Evolutionary conservation across 2,797 vertebrate genomes (phyloP).

Genomic region (Melopsittacus undulatus): DNA sequence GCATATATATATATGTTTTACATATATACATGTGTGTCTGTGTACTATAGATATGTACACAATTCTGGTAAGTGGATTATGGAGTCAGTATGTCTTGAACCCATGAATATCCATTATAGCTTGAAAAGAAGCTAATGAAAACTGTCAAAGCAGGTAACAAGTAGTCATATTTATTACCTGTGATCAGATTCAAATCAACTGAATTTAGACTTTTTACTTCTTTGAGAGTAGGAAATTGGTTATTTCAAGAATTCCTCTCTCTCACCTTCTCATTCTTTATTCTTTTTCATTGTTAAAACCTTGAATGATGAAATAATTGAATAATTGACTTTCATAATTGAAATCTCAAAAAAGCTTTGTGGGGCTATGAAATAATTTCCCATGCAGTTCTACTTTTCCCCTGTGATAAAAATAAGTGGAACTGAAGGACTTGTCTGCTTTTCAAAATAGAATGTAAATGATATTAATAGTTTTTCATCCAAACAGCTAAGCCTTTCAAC

Average conservation of each 20-base stretch:
- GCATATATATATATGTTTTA: background rate
- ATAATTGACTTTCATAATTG: background rate
- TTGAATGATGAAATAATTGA: background rate
- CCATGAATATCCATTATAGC: background rate
- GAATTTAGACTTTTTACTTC: background rate
- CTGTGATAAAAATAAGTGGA: background rate
- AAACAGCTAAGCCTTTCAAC: background rate
- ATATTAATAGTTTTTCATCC: background rate
- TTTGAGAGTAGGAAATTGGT: background rate
- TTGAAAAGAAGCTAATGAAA: background rate
- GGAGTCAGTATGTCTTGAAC: background rate
- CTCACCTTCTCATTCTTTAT: background rate
- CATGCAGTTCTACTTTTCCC: background rate
- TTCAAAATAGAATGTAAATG: background rate
- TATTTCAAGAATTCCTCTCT: background rate
- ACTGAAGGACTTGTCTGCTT: background rate
- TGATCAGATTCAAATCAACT: background rate
- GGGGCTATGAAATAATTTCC: background rate
- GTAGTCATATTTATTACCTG: background rate
- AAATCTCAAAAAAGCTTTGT: background rate
- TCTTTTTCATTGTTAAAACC: background rate
- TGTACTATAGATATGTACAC: accelerated
- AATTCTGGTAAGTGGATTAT: background rate
- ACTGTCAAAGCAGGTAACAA: background rate
- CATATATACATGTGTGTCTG: background rate